Percentiles rank a stretch among this genome's conserved stretches.
Conservation (phyloP, 2,113 vertebrate genomes). For the Dicentrarchus labrax region DNA sequence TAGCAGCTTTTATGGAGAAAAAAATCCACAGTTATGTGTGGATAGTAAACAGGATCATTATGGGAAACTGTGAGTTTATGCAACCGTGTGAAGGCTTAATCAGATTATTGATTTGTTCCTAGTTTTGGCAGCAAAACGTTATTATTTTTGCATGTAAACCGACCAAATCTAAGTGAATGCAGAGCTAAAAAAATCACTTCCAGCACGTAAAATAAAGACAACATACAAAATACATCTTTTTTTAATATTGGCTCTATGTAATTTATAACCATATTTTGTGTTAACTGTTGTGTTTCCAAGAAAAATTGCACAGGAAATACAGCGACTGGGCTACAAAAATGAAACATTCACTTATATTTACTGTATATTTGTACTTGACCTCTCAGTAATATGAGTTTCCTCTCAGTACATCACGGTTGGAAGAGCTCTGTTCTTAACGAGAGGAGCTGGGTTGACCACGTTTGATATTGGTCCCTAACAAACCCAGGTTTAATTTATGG, state of each 20-base stretch:
- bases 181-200: conserved; percentile 6
- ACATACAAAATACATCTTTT: not conserved
- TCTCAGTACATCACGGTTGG: not conserved
- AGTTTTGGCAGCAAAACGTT: conserved; percentile 14
- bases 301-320: not conserved
- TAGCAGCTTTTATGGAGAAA: conserved; percentile 22
- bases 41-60: conserved; percentile 41
- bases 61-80: conserved; percentile 31
- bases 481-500: not conserved
- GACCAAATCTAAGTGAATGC: conserved; percentile 35
- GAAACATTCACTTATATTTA: not conserved
- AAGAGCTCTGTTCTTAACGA: not conserved
- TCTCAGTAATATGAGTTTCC: not conserved
- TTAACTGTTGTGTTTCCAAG: not conserved
- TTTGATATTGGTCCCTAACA: not conserved
- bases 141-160: not conserved
- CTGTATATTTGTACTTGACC: not conserved
- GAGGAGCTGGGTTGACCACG: not conserved
- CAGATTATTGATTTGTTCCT: conserved; percentile 44
- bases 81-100: conserved; percentile 19
- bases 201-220: conserved; percentile 5
- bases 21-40: conserved; percentile 25
- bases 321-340: not conserved
- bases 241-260: not conserved
- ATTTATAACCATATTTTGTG: not conserved